Evolutionary conservation across 2,113 vertebrate species (phyloP).

Genomic region (Crotalus horridus): DNA sequence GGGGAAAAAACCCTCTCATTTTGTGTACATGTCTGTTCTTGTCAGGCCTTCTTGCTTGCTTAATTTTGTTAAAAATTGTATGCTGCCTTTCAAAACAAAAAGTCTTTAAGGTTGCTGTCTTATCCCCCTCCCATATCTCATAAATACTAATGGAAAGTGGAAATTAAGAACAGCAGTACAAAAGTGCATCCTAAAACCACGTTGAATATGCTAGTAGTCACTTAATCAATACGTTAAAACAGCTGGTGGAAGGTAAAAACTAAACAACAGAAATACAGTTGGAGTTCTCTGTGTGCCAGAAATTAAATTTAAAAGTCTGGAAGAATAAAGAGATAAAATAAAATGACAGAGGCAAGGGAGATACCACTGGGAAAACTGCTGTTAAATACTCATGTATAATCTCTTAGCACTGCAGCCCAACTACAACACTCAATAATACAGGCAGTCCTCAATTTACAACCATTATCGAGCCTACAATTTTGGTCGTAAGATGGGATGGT

Average conservation of each 20-base stretch:
- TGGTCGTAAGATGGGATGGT: neutral
- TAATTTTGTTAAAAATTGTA: neutral
- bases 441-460: neutral
- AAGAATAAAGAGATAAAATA: neutral
- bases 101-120: neutral
- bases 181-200: neutral
- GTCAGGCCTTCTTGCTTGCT: neutral
- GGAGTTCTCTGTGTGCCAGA: neutral
- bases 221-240: neutral
- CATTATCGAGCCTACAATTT: neutral
- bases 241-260: neutral
- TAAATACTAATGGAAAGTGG: neutral
- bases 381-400: neutral
- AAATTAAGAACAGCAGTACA: neutral
- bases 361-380: neutral
- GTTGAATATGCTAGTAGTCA: neutral
- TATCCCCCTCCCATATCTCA: neutral
- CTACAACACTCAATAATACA: neutral
- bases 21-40: neutral
- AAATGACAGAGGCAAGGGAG: neutral
- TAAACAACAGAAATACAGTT: neutral
- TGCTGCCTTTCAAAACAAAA: neutral
- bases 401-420: neutral
- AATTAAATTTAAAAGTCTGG: neutral
- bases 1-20: neutral